Conservation (phyloP, 2,113 vertebrate species). For the Leptocoma aspasia region DNA sequence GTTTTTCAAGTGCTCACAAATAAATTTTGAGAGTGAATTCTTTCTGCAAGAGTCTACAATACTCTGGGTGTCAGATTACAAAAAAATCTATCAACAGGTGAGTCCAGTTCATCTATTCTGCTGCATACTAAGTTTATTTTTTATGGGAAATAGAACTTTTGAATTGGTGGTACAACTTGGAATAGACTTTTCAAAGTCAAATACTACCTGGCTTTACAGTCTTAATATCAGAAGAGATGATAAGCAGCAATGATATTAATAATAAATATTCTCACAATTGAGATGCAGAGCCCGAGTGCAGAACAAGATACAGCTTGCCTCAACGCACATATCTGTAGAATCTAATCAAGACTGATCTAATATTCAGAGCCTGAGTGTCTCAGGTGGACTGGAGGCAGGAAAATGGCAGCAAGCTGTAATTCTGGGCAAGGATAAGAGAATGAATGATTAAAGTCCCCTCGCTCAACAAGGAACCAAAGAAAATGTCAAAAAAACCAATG, state of each 20-base stretch:
- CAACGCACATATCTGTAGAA: background rate
- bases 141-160: background rate
- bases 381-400: background rate
- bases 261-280: constrained; percentile 16
- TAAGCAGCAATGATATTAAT: constrained; percentile 8
- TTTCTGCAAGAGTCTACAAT: background rate
- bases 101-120: background rate
- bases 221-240: background rate
- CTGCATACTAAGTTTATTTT: background rate
- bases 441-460: background rate
- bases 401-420: constrained; percentile 11
- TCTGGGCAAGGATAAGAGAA: background rate
- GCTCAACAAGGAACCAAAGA: background rate
- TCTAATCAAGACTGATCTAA: constrained; percentile 41
- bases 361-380: background rate
- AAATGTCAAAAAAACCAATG: background rate
- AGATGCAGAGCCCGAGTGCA: background rate
- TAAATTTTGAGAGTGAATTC: background rate
- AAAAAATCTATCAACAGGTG: background rate
- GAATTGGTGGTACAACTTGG: background rate
- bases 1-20: background rate
- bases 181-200: background rate
- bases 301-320: background rate
- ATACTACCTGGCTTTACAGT: background rate
- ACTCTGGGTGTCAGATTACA: background rate